Evolutionary conservation across 2,113 vertebrate species (phyloP).

Genomic region (Trematomus loennbergii): DNA sequence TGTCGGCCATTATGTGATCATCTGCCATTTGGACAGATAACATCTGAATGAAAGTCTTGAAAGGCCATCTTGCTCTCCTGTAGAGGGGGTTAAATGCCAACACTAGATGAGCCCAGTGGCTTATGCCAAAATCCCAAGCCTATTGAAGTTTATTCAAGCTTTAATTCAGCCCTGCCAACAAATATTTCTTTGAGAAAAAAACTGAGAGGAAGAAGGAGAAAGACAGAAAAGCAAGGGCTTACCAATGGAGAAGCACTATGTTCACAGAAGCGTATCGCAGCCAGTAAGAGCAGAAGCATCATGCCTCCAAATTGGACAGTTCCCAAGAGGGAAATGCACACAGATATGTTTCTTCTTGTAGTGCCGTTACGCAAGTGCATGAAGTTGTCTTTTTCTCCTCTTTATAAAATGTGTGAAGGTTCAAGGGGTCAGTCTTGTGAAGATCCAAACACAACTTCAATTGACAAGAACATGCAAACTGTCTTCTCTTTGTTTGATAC

Average conservation of each 20-base stretch:
- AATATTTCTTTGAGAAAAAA: conserved; percentile 62
- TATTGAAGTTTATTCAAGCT: conserved; percentile 64
- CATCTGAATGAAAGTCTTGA: conserved; percentile 53
- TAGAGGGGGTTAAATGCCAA: conserved; percentile 59
- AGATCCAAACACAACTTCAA: conserved; percentile 20
- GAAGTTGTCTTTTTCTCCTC: conserved; percentile 52
- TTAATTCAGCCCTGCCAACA: conserved; percentile 58
- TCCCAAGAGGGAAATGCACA: conserved; percentile 64
- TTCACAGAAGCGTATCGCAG: conserved; percentile 50
- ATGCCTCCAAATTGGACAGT: conserved; percentile 50
- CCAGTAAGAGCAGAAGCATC: conserved; percentile 53
- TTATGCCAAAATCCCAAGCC: conserved; percentile 44
- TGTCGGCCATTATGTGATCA: conserved; percentile 7
- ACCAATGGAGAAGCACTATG: conserved; percentile 27
- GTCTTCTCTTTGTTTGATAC: background rate
- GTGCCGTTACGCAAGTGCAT: conserved; percentile 64
- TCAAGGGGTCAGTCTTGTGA: conserved; percentile 41
- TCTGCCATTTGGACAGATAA: conserved; percentile 38
- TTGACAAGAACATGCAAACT: background rate
- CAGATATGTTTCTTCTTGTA: conserved; percentile 78
- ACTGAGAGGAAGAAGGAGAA: background rate
- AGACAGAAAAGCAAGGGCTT: conserved; percentile 18
- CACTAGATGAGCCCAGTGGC: conserved; percentile 36
- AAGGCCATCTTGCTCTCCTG: conserved; percentile 28
- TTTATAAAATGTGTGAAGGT: conserved; percentile 35